Base-by-base conservation (phyloP, 2,797 vertebrate species). In the Oreochromis grahami region DNA sequence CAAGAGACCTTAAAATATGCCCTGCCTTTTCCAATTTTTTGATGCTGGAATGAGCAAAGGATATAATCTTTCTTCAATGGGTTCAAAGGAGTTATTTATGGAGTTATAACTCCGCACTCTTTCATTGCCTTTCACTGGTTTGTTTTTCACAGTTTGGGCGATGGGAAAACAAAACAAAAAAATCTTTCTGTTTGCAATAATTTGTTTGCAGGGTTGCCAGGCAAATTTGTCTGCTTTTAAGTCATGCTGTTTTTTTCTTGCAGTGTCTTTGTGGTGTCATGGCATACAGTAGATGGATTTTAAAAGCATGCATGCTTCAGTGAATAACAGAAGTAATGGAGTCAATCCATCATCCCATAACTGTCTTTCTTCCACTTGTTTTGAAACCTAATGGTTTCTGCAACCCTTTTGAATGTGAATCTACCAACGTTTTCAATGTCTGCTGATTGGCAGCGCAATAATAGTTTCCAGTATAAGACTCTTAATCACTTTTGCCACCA, bases 1-100 rank as follows among this genome's bases (percentile, higher is more conserved):
- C 88, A 85, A 86, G 84, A 89, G 90, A 92, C 80, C 81, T 84
- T 80, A 90, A 91, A 92, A 83, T 80, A 86, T 87, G 84, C 32
- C 8, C 68, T 7, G 15, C 19, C 12, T 83, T 77, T 87, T 56
- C 24, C 60, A 21, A 19, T 78, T 78, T 82, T 91, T 88, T 88
- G 63, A 88, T 88, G 83, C 77, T 3, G 41, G 56, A 85, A 50
- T 10, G 55, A 87, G 52, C 32, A n/a, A 45, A 52, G 60, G 87
- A 87, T 88, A 87, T 86, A 88, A 92, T 91, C 83, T 88, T 43
- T 76, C 50, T 6, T 81, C 74, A 78, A 4, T 36, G 48, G 53
- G 52, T 51, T 87, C 63, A 82, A 56, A 85, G 29, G 60, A 76
- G 55, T 8, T 36, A 58, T 82, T 82, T 84, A 34, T 76, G 51